phyloP scores from a whole-genome alignment of 2,797 vertebrate species.

The Dicrostonyx torquatus region DNA sequence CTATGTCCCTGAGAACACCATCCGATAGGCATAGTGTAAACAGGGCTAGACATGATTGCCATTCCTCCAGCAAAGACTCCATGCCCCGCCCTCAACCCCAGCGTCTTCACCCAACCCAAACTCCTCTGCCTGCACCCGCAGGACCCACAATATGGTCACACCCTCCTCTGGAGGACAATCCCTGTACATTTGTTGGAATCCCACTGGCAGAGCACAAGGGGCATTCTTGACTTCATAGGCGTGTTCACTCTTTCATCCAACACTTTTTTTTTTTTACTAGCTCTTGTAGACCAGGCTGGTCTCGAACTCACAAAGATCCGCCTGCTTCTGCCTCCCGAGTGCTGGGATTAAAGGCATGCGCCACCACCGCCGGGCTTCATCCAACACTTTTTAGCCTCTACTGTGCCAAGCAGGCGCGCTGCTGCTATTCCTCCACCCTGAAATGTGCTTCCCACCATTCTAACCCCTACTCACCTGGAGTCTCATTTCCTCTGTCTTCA shows the following conservation, averaged over 20 bases:
- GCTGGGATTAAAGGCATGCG: no score
- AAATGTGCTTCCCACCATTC: not conserved
- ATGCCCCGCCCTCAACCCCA: not conserved
- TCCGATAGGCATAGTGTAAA: not conserved
- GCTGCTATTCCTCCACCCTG: not conserved
- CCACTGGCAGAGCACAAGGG: not conserved
- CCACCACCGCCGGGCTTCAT: no score
- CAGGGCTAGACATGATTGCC: not conserved
- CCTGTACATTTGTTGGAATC: not conserved
- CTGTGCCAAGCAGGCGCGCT: not conserved
- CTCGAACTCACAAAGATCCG: no score
- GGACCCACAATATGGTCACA: not conserved
- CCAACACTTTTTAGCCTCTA: not conserved
- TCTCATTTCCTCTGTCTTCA: not conserved
- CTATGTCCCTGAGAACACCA: not conserved
- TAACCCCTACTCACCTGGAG: constrained; percentile 21
- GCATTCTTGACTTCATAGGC: not conserved
- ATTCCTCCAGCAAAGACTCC: not conserved
- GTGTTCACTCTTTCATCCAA: not conserved
- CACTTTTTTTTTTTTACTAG: no score
- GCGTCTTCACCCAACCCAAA: not conserved
- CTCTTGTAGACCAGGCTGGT: no score
- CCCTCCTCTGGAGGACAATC: not conserved
- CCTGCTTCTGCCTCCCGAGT: no score
- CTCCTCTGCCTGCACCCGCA: not conserved